Conservation (phyloP, 2,113 vertebrate species). For the Tor tambroides region DNA sequence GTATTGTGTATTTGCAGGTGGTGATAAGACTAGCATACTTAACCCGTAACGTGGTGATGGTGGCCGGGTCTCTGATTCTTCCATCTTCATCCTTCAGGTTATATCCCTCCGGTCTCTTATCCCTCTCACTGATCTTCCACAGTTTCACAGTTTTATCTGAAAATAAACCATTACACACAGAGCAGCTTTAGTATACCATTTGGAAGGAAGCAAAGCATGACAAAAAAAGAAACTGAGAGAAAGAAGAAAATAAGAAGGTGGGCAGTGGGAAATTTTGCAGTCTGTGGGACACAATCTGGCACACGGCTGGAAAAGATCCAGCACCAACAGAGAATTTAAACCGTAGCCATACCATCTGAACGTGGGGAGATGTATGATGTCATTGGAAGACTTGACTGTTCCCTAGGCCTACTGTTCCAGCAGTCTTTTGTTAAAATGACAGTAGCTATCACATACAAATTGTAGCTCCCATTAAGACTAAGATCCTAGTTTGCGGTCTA, state of each 20-base stretch:
- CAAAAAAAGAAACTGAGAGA: not conserved
- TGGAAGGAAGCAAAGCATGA: not conserved
- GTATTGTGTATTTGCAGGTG: not conserved
- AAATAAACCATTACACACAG: slow-evolving; percentile 61
- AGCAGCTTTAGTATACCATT: slow-evolving; percentile 81
- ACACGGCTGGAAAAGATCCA: slow-evolving; percentile 47
- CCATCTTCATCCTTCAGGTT: slow-evolving; percentile 98
- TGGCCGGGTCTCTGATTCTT: slow-evolving; percentile 90
- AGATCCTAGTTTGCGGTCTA: not conserved
- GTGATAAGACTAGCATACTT: slow-evolving; percentile 59
- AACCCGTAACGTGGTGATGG: slow-evolving; percentile 94
- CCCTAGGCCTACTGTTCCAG: not conserved
- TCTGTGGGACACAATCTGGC: slow-evolving; percentile 47
- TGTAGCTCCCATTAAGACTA: not conserved
- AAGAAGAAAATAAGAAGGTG: not conserved
- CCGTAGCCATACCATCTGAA: slow-evolving; percentile 33
- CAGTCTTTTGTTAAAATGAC: not conserved
- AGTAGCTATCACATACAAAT: not conserved
- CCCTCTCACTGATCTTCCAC: slow-evolving; percentile 99
- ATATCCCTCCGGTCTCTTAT: slow-evolving; percentile 96
- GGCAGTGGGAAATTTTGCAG: slow-evolving; percentile 19
- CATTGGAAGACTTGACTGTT: not conserved
- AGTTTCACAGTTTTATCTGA: slow-evolving; percentile 98
- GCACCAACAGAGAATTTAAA: slow-evolving; percentile 42
- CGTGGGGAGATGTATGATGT: slow-evolving; percentile 1